phyloP scores from a whole-genome alignment of 2,888 invertebrate genomes.

The Morinoia aosen region DNA sequence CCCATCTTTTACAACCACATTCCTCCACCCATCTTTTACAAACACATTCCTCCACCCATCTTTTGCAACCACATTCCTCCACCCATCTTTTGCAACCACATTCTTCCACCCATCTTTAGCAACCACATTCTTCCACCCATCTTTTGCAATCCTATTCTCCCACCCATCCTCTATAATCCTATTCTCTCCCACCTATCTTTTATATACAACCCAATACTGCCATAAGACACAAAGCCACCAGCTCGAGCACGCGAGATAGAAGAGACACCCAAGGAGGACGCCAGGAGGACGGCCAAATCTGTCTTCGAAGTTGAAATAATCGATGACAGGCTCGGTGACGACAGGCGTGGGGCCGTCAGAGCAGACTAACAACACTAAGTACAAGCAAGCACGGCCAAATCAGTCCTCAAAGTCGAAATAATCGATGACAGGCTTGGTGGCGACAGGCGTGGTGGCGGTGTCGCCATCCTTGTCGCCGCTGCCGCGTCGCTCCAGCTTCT shows the following conservation, averaged over 20 bases:
- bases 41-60: too few species aligned
- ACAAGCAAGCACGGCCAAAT: background rate
- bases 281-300: background rate
- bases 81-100: too few species aligned
- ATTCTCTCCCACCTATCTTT: too few species aligned
- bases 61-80: too few species aligned
- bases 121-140: too few species aligned
- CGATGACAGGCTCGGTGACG: slow-evolving; percentile 58
- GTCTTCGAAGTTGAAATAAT: slow-evolving; percentile 64
- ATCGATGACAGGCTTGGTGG: slow-evolving; percentile 60
- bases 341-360: background rate
- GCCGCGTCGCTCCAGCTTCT: slow-evolving; percentile 59
- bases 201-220: too few species aligned
- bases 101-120: too few species aligned
- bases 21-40: too few species aligned
- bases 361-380: background rate
- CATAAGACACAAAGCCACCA: background rate
- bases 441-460: background rate
- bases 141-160: background rate
- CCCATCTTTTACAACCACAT: too few species aligned
- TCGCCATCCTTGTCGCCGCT: slow-evolving; percentile 55
- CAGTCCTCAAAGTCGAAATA: slow-evolving; percentile 64
- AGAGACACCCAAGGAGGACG: background rate
- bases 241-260: background rate
- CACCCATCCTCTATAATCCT: too few species aligned